Conservation (phyloP, 2,113 vertebrate species). For the Chelonoidis abingdonii region DNA sequence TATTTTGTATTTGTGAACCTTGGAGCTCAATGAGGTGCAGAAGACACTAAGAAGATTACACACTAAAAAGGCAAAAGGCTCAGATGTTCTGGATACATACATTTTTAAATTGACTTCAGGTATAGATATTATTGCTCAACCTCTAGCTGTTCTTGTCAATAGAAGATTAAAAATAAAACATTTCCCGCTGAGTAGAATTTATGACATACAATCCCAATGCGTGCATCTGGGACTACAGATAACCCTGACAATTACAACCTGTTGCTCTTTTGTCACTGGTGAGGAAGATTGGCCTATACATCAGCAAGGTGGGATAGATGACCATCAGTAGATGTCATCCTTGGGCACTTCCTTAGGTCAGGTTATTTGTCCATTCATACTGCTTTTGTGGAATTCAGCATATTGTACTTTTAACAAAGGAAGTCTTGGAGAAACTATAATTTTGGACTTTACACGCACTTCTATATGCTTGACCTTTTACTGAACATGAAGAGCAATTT, state of each 20-base stretch:
- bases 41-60: constrained; percentile 80
- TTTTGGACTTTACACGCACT: neutral
- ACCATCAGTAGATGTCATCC: neutral
- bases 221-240: constrained; percentile 67
- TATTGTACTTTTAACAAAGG: neutral
- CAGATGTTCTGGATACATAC: constrained; percentile 27
- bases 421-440: neutral
- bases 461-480: neutral
- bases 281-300: constrained; percentile 34
- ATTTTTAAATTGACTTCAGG: constrained; percentile 63
- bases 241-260: constrained; percentile 77
- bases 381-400: neutral
- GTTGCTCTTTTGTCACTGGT: constrained; percentile 78
- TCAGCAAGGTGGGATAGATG: constrained; percentile 13
- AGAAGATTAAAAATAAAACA: constrained; percentile 76
- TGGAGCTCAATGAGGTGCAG: constrained; percentile 59
- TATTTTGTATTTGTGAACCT: constrained; percentile 52
- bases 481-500: neutral
- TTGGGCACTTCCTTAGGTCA: constrained; percentile 13
- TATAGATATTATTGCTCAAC: constrained; percentile 71
- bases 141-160: constrained; percentile 77
- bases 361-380: neutral
- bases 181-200: constrained; percentile 78
- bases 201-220: constrained; percentile 70
- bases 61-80: constrained; percentile 59